Evolutionary conservation across 2,113 vertebrate genomes (phyloP).

Genomic region (Echinops telfairi): DNA sequence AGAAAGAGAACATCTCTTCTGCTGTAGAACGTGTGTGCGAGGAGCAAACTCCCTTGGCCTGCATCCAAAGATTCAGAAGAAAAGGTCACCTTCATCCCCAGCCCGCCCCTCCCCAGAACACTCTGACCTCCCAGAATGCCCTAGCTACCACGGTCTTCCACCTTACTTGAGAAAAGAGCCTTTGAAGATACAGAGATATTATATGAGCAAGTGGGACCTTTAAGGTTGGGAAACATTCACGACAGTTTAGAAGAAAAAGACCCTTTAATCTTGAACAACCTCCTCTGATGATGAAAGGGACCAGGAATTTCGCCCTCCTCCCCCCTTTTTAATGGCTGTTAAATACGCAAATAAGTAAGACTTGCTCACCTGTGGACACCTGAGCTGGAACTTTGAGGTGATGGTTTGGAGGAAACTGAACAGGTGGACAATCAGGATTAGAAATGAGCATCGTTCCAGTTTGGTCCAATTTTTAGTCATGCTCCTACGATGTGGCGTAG

Average conservation of each 20-base stretch:
- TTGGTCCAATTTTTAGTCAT: neutral
- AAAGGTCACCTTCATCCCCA: neutral
- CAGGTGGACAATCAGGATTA: neutral
- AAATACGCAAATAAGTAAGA: neutral
- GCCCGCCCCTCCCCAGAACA: neutral
- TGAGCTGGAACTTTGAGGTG: neutral
- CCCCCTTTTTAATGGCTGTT: too few relatives aligned
- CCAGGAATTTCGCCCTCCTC: neutral
- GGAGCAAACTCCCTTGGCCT: neutral
- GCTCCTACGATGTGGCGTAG: neutral
- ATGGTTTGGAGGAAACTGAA: neutral
- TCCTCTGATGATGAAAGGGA: conserved; percentile 35
- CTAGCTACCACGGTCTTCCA: neutral
- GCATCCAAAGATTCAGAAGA: neutral
- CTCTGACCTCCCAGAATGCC: neutral
- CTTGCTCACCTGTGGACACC: neutral
- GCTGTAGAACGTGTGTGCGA: neutral
- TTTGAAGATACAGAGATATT: neutral
- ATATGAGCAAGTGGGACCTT: neutral
- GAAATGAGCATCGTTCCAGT: neutral
- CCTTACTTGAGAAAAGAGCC: neutral
- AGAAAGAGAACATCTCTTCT: neutral
- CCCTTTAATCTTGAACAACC: neutral
- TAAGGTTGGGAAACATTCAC: neutral
- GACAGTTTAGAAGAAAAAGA: conserved; percentile 46